These are phyloP conservation scores for Aplochiton taeniatus DNA, from an alignment of 2,797 vertebrate genomes.

Conservation along the genomic window DNA sequence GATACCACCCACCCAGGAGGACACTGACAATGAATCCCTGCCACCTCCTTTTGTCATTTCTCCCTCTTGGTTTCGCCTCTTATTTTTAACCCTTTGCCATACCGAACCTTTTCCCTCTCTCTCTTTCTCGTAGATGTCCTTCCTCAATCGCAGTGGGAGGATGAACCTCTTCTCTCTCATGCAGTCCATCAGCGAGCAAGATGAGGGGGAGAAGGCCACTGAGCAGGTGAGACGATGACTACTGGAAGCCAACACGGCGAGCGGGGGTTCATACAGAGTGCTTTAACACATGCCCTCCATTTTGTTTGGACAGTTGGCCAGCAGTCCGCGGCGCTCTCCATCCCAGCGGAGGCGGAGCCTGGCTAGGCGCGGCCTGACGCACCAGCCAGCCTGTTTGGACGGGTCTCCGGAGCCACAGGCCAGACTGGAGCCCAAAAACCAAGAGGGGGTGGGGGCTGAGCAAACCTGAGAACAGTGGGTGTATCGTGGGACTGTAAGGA, in stretches of 20 bases:
- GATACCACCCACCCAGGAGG: too few relatives aligned
- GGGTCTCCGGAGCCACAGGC: conserved; percentile 73
- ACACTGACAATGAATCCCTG: too few relatives aligned
- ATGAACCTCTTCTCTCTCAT: conserved; percentile 92
- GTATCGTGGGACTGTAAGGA: conserved; percentile 1
- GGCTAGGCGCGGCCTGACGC: conserved; percentile 55
- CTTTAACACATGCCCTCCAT: neutral
- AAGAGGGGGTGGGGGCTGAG: conserved; percentile 27
- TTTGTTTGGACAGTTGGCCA: conserved; percentile 49
- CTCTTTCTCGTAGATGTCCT: conserved; percentile 46
- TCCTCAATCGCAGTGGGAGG: conserved; percentile 78
- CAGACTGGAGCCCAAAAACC: conserved; percentile 14
- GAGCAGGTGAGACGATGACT: conserved; percentile 57
- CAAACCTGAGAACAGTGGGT: conserved; percentile 28
- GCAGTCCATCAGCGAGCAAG: conserved; percentile 89
- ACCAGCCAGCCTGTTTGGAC: conserved; percentile 73
- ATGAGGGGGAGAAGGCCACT: conserved; percentile 63
- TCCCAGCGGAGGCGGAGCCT: conserved; percentile 64
- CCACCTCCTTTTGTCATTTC: neutral
- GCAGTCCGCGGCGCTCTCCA: conserved; percentile 67
- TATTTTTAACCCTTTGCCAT: neutral
- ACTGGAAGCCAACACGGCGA: neutral
- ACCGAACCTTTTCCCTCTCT: neutral
- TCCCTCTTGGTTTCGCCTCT: neutral
- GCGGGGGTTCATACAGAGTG: neutral